Evolutionary conservation across 2,113 vertebrate species (phyloP), one percentile per base, ranked within the genome.

Genomic region (Scartelaos histophorus): DNA sequence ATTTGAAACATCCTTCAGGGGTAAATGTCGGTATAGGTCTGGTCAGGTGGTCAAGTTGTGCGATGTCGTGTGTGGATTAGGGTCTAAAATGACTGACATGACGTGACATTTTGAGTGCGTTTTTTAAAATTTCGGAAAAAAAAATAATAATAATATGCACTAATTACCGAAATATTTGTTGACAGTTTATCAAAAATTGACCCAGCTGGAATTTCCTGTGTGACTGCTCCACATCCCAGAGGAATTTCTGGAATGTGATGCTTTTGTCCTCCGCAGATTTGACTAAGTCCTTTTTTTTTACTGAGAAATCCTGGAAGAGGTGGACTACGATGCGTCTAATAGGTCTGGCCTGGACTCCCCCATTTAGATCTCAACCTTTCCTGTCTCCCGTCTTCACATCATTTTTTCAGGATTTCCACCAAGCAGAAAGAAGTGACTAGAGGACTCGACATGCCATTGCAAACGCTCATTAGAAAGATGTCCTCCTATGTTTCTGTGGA

Each of bases 211-310:
- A 92, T 92, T 93, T 93, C 90, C 90, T 93, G 88, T 88, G 85
- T 91, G 87, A 80, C 71, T 82, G 82, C 73, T 43, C 79, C 85
- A 81, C 71, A 86, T 91, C 91, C 89, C 87, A 17, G 72, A 85
- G 90, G 91, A 94, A 92, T 91, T 88, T 22, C 53, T 60, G 91
- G 92, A 92, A 93, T 94, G 88, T 83, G n/a, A 74, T 84, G 75
- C 85, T 85, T 85, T 84, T 88, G 88, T 90, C 82, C 86, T 82
- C 73, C 60, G 76, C 85, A 84, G 84, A 86, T 88, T 86, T 84
- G 77, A 78, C 80, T 82, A 64, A 46, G 66, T 89, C 81, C 85
- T 54, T 74, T 64, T 73, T 54, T 74, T 64, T 73, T 66, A 70
- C 21, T 17, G 54, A 69, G 77, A 78, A 61, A 69, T 65, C 70